phyloP scores from a whole-genome alignment of 1,140 invertebrate species.

The Bombus difficillimus region DNA sequence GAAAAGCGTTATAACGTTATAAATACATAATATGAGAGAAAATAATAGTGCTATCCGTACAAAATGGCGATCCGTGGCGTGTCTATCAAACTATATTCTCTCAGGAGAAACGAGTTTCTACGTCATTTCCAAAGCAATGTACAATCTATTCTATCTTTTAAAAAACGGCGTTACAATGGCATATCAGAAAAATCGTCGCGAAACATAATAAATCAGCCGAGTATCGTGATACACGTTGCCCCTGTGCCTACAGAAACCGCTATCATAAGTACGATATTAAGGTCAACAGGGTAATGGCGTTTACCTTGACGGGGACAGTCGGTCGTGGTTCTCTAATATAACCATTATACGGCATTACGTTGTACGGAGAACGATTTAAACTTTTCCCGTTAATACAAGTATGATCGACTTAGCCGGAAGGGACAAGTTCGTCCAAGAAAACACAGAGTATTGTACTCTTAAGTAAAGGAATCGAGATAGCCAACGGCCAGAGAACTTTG shows the following conservation, averaged over 20 bases:
- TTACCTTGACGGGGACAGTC: conserved; percentile 53
- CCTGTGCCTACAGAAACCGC: conserved; percentile 5
- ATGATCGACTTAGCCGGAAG: conserved; percentile 30
- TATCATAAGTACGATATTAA: conserved; percentile 58
- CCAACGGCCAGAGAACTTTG: not conserved
- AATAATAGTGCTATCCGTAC: not conserved
- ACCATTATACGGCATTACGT: conserved; percentile 38
- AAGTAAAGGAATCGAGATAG: not conserved
- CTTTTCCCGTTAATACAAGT: conserved; percentile 45
- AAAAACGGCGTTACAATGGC: not conserved
- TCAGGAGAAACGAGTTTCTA: not conserved
- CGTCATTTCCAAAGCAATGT: not conserved
- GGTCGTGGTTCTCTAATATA: conserved; percentile 33
- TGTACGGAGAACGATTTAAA: conserved; percentile 28
- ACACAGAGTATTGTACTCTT: not conserved
- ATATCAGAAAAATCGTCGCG: not conserved
- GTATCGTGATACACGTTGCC: conserved; percentile 35
- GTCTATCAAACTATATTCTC: not conserved
- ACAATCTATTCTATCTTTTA: not conserved
- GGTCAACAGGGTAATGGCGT: conserved; percentile 58
- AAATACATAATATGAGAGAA: not conserved
- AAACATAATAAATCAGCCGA: conserved; percentile 20
- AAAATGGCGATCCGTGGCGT: not conserved
- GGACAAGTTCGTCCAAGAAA: not conserved
- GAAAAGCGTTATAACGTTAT: too few species aligned